Evolutionary conservation across 2,888 invertebrate species (phyloP), one percentile per base, ranked within the genome.

Genomic region (Sphaeridia pumilis): DNA sequence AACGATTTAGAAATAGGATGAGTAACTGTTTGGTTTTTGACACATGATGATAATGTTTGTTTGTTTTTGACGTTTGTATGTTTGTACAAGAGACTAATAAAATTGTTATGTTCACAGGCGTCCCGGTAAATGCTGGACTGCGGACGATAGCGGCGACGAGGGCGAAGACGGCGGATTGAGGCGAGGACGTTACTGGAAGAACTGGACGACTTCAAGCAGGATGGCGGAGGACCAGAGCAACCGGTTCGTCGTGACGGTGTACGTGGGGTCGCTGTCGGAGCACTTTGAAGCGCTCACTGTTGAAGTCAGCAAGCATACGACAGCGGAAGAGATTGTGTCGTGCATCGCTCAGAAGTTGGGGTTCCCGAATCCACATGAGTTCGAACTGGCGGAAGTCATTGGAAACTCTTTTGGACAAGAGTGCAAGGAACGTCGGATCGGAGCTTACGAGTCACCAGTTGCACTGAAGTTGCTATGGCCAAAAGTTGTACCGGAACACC

Each of bases 261-360:
- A 86, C 75, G 88, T 89, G 71, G 88, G 87, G 67, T 84, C 86
- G 65, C 76, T 88, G 67, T 87, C 87, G 67, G 82, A 82, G 66
- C 84, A 87, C 71, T 88, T 87, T 75, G 88, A 90, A 74, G 87
- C 87, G 60, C 77, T 90, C 60, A 85, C 85, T 52, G 86, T 92
- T 64, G 88, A 90, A 73, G 87, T 89, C 53, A 87, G 87, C 63
- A 90, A 89, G 70, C 86, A 87, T 71, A 89, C 89, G 55, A 87
- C 88, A 64, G 86, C 88, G 0, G 87, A 88, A 66, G 90, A 92
- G 74, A 87, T 92, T 67, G 87, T 90, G 55, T 80, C 83, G 64
- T 89, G 88, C 70, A 89, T 90, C 63, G 83, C 85, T 58, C 86
- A 87, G 67, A 74, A 81, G 63, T 73, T 83, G 35, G 76, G 77